Conservation (phyloP, 2,797 vertebrate species). For the Bradypodion ventrale region DNA sequence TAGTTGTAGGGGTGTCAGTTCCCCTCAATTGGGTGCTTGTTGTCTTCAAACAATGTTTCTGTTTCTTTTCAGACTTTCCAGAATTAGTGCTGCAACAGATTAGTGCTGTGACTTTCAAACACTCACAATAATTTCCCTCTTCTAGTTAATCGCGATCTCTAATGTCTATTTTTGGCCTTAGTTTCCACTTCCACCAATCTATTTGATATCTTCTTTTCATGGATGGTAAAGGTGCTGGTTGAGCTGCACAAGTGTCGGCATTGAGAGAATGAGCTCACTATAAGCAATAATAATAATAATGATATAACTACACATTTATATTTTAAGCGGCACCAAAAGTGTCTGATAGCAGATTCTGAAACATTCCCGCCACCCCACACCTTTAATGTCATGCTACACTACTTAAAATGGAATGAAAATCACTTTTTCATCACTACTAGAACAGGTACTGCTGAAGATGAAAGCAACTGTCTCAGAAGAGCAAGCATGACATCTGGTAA, state of each 20-base stretch:
- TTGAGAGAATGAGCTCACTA: neutral
- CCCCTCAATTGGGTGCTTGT: too few relatives aligned
- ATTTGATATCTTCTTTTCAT: neutral
- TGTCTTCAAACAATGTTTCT: too few relatives aligned
- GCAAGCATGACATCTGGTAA: conserved; percentile 71
- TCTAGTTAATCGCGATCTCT: neutral
- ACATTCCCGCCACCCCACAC: conserved; percentile 48
- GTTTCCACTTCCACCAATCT: neutral
- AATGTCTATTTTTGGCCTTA: neutral
- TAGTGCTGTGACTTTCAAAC: too few relatives aligned
- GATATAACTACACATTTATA: conserved; percentile 52
- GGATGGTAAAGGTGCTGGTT: neutral
- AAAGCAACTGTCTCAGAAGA: conserved; percentile 71
- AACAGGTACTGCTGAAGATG: conserved; percentile 66
- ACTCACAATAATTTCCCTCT: too few relatives aligned
- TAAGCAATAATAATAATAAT: too few relatives aligned
- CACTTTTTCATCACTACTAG: conserved; percentile 64
- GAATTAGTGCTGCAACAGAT: too few relatives aligned
- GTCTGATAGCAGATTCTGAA: conserved; percentile 57
- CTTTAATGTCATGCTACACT: conserved; percentile 56
- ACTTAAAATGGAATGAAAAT: conserved; percentile 64
- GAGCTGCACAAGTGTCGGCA: too few relatives aligned
- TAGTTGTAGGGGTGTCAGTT: too few relatives aligned
- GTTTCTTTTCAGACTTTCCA: too few relatives aligned
- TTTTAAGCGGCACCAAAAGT: conserved; percentile 45